Evolutionary conservation across 2,888 invertebrate species (phyloP), one percentile per base, ranked within the genome.

Genomic region (Drosophila birchii): DNA sequence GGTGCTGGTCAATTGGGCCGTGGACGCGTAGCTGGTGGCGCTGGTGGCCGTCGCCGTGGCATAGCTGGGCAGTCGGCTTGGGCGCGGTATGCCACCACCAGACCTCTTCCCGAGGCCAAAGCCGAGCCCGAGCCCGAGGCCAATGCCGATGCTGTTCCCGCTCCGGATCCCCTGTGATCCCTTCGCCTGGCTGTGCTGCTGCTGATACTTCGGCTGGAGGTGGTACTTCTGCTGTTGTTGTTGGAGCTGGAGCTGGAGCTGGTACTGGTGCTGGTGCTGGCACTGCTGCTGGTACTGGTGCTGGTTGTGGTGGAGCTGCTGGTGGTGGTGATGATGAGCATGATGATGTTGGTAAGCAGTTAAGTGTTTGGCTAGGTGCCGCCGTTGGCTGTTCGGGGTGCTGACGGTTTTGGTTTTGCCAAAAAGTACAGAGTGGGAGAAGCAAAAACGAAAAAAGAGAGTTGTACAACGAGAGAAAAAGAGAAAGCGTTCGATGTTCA

Each of bases 331-430:
- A 11, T 73, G 78, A 32, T 78, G 85, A 57, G 86, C 70, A 61
- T 83, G 81, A 64, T 80, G 81, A 79, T 79, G 81, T 70, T 81
- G 81, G 75, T 86, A 84, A 79, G 85, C 86, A 79, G 80, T 89
- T 81, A 84, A 88, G 79, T 88, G 88, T 85, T 91, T 91, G 83
- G 90, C 91, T 77, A 90, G 86, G 86, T 91, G 91, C 90, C 91
- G 91, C 90, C 90, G 90, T 88, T 90, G 91, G 90, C 90, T 91
- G 90, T 91, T 90, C 86, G 90, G 85, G 82, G 90, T 91, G 91
- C 91, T 91, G 89, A 81, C 86, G 77, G 78, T 82, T 82, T 81
- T 81, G 69, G 76, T 73, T 69, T 61, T 71, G 72, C 76, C 69
- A 68, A 75, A 64, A 60, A 68, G 51, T 51, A 75, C 60, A 75